Conservation (phyloP, 2,113 vertebrate species). For the Ellobius talpinus region DNA sequence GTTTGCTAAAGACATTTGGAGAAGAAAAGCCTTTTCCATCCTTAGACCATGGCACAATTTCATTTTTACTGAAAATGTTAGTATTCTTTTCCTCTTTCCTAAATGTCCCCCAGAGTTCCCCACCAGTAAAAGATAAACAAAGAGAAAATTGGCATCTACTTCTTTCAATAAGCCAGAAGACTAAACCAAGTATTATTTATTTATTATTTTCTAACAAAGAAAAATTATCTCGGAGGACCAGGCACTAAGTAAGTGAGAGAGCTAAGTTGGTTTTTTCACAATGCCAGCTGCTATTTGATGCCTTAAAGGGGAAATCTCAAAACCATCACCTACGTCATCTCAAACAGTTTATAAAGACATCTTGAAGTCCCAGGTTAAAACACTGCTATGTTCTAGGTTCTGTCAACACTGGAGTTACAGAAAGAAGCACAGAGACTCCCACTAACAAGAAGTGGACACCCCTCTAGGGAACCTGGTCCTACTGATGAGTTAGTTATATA, state of each 20-base stretch:
- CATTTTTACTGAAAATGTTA: slow-evolving; percentile 52
- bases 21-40: slow-evolving; percentile 49
- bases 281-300: neutral
- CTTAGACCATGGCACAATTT: slow-evolving; percentile 10
- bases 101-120: neutral
- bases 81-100: slow-evolving; percentile 8
- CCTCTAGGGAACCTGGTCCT: too few relatives aligned
- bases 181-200: neutral
- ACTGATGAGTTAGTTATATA: neutral
- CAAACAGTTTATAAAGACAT: neutral
- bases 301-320: neutral
- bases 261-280: neutral
- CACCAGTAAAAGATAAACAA: slow-evolving; percentile 12
- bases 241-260: neutral
- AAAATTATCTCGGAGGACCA: neutral
- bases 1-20: slow-evolving; percentile 51
- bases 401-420: neutral
- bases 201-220: neutral
- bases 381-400: neutral
- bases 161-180: slow-evolving; percentile 14
- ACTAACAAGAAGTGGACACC: neutral
- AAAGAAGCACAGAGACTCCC: neutral
- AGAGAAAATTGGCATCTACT: neutral
- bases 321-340: neutral
- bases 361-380: neutral